These are phyloP conservation scores for Petrocephalus sullivani DNA, from an alignment of 2,797 vertebrate genomes.

Conservation along the genomic window DNA sequence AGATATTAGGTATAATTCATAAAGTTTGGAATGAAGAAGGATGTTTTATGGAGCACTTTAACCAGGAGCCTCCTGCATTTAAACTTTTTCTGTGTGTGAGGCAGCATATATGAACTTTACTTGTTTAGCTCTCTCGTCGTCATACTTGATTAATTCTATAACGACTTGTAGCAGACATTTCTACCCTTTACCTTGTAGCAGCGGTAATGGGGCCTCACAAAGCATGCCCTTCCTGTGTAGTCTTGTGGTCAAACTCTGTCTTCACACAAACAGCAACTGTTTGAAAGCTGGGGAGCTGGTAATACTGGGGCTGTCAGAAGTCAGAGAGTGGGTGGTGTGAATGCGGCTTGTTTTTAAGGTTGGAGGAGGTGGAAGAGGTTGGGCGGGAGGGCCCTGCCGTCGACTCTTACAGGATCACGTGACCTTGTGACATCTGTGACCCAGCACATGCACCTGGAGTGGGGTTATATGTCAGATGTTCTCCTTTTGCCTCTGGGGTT, in stretches of 20 bases:
- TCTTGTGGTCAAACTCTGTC: not conserved
- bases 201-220: not conserved
- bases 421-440: constrained; percentile 76
- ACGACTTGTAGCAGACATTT: not conserved
- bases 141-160: not conserved
- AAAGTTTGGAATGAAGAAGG: not conserved
- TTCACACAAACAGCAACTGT: constrained; percentile 2
- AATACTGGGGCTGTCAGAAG: constrained; percentile 18
- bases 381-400: constrained; percentile 45
- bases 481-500: not conserved
- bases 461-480: constrained; percentile 75
- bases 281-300: constrained; percentile 18
- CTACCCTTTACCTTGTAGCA: not conserved
- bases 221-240: not conserved
- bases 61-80: not conserved
- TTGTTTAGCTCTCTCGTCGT: not conserved
- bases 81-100: not conserved
- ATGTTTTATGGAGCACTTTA: not conserved
- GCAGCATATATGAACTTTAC: not conserved
- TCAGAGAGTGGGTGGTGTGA: constrained; percentile 35
- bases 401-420: constrained; percentile 65
- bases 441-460: constrained; percentile 85
- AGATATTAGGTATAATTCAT: not conserved
- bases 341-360: constrained; percentile 43
- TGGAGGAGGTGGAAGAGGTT: constrained; percentile 38